phyloP scores from a whole-genome alignment of 2,113 vertebrate genomes.

The Mirounga angustirostris region DNA sequence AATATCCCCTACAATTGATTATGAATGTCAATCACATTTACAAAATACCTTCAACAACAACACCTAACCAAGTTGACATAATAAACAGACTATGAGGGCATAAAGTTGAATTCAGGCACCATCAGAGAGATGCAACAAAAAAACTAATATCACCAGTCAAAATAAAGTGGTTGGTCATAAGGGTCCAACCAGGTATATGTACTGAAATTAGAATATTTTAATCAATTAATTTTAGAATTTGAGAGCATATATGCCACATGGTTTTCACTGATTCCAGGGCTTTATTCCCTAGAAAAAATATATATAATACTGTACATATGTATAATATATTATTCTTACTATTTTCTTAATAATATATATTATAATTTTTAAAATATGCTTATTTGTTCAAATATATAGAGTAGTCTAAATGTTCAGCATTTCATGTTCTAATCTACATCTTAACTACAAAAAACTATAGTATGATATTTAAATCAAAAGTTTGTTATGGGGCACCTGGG shows the following conservation, averaged over 20 bases:
- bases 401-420: background rate
- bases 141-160: background rate
- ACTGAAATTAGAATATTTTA: background rate
- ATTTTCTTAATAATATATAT: background rate
- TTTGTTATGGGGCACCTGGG: background rate
- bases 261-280: background rate
- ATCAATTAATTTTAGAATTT: background rate
- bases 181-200: background rate
- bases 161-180: background rate
- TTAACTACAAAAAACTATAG: background rate
- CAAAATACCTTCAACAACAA: background rate
- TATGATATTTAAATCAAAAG: constrained; percentile 1
- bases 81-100: background rate
- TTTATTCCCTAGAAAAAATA: background rate
- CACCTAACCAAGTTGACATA: background rate
- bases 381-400: background rate
- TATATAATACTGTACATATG: background rate
- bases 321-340: background rate
- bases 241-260: background rate
- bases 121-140: background rate
- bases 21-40: background rate
- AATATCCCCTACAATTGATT: background rate
- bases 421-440: background rate
- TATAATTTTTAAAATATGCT: background rate
- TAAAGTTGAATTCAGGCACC: background rate